Evolutionary conservation across 2,797 vertebrate genomes (phyloP).

Genomic region (Pelodytes ibericus): DNA sequence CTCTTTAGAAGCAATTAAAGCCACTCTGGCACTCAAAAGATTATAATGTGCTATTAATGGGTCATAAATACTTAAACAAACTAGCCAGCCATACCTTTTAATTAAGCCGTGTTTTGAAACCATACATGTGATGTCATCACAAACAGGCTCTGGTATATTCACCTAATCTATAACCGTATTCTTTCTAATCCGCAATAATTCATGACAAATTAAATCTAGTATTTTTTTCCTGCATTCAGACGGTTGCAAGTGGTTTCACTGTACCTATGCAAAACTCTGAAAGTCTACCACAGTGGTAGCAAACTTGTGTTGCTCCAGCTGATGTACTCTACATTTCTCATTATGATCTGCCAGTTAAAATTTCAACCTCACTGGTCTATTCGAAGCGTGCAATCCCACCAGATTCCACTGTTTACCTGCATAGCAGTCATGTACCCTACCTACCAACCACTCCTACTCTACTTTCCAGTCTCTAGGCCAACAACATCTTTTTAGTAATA

Average conservation of each 20-base stretch:
- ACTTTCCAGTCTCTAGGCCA: conserved; percentile 21
- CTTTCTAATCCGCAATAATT: not conserved
- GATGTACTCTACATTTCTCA: too few species aligned
- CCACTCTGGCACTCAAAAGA: not conserved
- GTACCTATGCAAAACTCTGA: not conserved
- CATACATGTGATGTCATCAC: not conserved
- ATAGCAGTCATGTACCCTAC: conserved; percentile 37
- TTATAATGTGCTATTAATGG: not conserved
- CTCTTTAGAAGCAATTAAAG: not conserved
- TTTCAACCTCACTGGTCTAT: too few species aligned
- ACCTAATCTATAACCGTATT: too few species aligned
- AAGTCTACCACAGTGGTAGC: too few species aligned
- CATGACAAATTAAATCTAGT: not conserved
- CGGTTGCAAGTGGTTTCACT: not conserved
- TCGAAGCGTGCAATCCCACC: conserved; percentile 6
- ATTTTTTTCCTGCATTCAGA: not conserved
- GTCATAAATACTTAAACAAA: not conserved
- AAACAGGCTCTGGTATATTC: not conserved
- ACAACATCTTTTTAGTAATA: conserved; percentile 23
- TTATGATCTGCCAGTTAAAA: too few species aligned
- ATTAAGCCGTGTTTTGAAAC: not conserved
- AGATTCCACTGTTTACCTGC: conserved; percentile 32
- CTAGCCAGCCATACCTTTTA: not conserved
- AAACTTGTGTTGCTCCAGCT: too few species aligned
- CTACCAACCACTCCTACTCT: conserved; percentile 1